phyloP scores from a whole-genome alignment of 1,140 invertebrate species.

The Uloborus diversus region DNA sequence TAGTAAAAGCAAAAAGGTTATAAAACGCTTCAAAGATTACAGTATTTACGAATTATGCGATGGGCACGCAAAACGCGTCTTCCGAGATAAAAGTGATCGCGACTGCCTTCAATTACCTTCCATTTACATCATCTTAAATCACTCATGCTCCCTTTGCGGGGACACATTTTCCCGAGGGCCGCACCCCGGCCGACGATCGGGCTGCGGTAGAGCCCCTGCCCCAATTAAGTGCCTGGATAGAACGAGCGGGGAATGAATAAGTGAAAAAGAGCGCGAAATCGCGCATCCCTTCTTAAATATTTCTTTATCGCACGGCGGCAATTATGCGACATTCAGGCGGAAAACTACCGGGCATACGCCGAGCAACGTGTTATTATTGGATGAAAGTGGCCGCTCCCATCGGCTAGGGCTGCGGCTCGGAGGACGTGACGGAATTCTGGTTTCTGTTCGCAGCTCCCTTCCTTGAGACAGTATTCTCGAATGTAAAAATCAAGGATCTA shows the following conservation, averaged over 20 bases:
- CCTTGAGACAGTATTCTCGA: too few relatives aligned
- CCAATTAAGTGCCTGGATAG: too few relatives aligned
- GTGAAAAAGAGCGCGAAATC: constrained; percentile 18
- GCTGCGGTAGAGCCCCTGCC: constrained; percentile 1
- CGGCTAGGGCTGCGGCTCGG: not conserved
- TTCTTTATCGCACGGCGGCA: constrained; percentile 46
- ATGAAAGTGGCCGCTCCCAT: constrained; percentile 36
- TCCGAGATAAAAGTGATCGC: too few relatives aligned
- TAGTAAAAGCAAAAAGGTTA: too few relatives aligned
- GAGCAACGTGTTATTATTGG: constrained; percentile 45
- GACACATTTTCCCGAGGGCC: too few relatives aligned
- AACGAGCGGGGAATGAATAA: not conserved
- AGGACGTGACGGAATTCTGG: constrained; percentile 31
- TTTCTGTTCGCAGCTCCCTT: not conserved
- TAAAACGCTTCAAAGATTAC: too few relatives aligned
- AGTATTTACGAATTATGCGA: too few relatives aligned
- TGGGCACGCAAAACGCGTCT: too few relatives aligned
- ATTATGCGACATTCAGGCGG: constrained; percentile 51
- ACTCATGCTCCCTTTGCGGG: too few relatives aligned
- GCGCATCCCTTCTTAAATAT: constrained; percentile 30
- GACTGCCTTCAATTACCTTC: too few relatives aligned
- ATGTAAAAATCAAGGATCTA: too few relatives aligned
- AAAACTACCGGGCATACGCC: constrained; percentile 51
- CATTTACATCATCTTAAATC: too few relatives aligned
- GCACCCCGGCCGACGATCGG: not conserved